These are phyloP conservation scores for Danio choprae DNA, from an alignment of 2,797 vertebrate species.

Conservation along the genomic window DNA sequence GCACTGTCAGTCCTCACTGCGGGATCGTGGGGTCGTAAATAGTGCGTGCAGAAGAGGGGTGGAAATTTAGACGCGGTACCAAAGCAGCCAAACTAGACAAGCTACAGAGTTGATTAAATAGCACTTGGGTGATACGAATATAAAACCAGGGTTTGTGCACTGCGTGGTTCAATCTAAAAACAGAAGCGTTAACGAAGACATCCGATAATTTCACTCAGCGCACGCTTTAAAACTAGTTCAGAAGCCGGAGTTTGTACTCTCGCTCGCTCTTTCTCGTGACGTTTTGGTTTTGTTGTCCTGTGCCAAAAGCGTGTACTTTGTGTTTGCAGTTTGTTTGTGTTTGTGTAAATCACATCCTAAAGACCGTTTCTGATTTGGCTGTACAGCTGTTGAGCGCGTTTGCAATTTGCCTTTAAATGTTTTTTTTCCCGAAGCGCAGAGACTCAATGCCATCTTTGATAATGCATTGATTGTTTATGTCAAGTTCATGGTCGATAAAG, in stretches of 20 bases:
- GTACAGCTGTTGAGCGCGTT: not conserved
- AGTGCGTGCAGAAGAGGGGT: not conserved
- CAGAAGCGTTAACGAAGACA: not conserved
- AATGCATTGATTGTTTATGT: not conserved
- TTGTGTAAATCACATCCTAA: not conserved
- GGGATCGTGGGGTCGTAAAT: slow-evolving; percentile 38
- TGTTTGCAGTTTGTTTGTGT: not conserved
- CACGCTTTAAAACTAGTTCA: not conserved
- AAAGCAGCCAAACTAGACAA: not conserved
- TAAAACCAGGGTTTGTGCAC: not conserved
- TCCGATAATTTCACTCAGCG: not conserved
- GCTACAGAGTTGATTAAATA: not conserved
- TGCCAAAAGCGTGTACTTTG: not conserved
- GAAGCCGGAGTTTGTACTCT: not conserved
- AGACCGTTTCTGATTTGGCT: not conserved
- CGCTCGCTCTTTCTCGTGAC: not conserved
- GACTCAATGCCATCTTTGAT: not conserved
- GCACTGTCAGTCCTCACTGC: slow-evolving; percentile 45
- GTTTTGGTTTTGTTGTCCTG: slow-evolving; percentile 23
- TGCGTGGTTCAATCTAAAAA: slow-evolving; percentile 2
- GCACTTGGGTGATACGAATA: not conserved
- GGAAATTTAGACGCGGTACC: not conserved
- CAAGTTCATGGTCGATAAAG: not conserved
- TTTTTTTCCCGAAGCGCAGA: not conserved
- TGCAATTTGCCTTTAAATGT: not conserved